Conservation (phyloP, 2,113 vertebrate species). For the Tragelaphus imberbis region DNA sequence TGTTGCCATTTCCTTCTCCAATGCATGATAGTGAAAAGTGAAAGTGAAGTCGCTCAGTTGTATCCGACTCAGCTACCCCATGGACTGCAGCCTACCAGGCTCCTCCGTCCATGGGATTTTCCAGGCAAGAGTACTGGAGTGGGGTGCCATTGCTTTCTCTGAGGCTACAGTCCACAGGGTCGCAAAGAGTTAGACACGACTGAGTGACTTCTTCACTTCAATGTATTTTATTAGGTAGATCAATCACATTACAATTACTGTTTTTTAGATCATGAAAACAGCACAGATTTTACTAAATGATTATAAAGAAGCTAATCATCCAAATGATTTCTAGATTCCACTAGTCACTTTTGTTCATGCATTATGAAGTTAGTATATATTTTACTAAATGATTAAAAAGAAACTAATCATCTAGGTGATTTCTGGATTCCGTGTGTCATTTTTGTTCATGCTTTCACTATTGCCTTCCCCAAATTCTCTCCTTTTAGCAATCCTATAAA, state of each 20-base stretch:
- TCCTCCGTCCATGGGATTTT: no score
- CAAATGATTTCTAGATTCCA: neutral
- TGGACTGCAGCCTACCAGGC: no score
- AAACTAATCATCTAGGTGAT: neutral
- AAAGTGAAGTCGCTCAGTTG: no score
- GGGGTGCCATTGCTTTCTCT: no score
- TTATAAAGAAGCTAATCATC: neutral
- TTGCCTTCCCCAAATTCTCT: conserved; percentile 88
- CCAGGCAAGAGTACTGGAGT: no score
- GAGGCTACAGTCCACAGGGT: no score
- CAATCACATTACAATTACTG: neutral
- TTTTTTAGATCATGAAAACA: conserved; percentile 1
- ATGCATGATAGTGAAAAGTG: no score
- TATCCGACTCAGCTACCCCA: no score
- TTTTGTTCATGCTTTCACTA: conserved; percentile 82
- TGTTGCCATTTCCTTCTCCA: no score
- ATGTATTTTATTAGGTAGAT: conserved; percentile 7
- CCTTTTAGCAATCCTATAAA: conserved; percentile 90
- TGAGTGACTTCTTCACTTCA: neutral
- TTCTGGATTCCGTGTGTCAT: neutral
- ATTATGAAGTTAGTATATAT: neutral
- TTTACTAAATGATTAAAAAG: neutral
- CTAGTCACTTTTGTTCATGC: conserved; percentile 68
- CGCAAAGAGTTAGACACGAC: no score
- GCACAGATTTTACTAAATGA: neutral